Evolutionary conservation across 2,888 invertebrate species (phyloP).

Genomic region (Morpho helenor): DNA sequence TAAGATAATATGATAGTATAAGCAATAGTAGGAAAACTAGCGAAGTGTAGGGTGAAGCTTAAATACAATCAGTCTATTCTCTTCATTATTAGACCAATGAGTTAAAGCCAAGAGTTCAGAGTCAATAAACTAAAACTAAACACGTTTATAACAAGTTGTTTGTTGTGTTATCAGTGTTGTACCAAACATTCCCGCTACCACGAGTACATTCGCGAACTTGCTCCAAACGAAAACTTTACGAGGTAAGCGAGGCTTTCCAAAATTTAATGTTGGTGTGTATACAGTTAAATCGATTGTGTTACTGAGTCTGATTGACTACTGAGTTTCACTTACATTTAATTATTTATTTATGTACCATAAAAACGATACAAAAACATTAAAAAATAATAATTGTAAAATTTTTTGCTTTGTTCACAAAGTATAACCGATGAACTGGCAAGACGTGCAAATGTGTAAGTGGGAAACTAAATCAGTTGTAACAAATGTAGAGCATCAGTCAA

Average conservation of each 20-base stretch:
- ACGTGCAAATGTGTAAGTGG: conserved; percentile 43
- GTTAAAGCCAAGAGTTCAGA: conserved; percentile 72
- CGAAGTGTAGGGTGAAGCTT: conserved; percentile 36
- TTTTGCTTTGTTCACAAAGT: too few species aligned
- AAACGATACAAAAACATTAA: too few species aligned
- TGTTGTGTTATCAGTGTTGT: conserved; percentile 76
- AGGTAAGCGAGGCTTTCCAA: conserved; percentile 46
- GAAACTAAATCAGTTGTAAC: conserved; percentile 75
- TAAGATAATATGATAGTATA: too few species aligned
- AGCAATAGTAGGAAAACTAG: neutral
- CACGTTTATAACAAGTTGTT: conserved; percentile 79
- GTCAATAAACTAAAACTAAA: conserved; percentile 77
- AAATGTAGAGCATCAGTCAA: conserved; percentile 74
- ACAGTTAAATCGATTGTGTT: too few species aligned
- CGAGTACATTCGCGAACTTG: conserved; percentile 63
- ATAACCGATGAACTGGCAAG: conserved; percentile 22
- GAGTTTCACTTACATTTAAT: too few species aligned
- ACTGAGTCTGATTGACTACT: too few species aligned
- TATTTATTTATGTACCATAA: too few species aligned
- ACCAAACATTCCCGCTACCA: conserved; percentile 67
- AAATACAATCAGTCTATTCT: conserved; percentile 56
- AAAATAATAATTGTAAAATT: too few species aligned
- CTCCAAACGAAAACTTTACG: conserved; percentile 71
- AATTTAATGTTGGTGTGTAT: conserved; percentile 26
- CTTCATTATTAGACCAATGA: conserved; percentile 75